Evolutionary conservation across 2,797 vertebrate genomes (phyloP).

Genomic region (Myotis findleyi): DNA sequence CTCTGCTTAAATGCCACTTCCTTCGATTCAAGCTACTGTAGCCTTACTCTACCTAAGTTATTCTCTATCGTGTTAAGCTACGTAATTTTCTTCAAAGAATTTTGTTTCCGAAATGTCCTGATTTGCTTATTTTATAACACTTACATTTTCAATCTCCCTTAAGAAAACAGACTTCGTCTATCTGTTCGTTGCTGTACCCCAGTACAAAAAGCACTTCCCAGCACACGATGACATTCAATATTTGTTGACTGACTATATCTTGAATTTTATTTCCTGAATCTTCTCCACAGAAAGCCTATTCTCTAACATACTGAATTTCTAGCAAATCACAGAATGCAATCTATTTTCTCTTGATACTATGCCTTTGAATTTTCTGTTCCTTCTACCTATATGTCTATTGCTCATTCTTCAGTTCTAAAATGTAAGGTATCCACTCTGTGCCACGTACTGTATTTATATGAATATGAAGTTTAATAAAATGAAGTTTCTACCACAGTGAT

Average conservation of each 20-base stretch:
- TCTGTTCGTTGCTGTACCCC: not conserved
- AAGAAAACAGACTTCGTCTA: not conserved
- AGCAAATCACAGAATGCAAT: not conserved
- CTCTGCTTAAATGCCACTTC: not conserved
- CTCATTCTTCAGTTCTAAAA: not conserved
- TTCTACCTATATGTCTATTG: not conserved
- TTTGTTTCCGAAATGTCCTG: not conserved
- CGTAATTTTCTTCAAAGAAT: not conserved
- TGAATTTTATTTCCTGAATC: not conserved
- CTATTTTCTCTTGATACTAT: not conserved
- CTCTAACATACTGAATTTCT: not conserved
- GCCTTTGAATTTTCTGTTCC: constrained; percentile 18
- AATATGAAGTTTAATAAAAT: not conserved
- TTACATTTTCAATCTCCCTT: constrained; percentile 13
- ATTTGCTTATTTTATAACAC: not conserved
- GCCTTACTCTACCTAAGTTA: not conserved
- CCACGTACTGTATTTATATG: not conserved
- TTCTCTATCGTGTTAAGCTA: not conserved
- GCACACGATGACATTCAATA: not conserved
- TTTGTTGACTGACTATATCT: not conserved
- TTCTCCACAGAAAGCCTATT: not conserved
- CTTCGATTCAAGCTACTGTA: not conserved
- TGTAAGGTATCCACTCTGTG: not conserved
- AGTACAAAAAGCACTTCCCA: not conserved
- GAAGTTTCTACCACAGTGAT: not conserved